phyloP scores from a whole-genome alignment of 2,888 invertebrate species.

The Acleris sparsana region DNA sequence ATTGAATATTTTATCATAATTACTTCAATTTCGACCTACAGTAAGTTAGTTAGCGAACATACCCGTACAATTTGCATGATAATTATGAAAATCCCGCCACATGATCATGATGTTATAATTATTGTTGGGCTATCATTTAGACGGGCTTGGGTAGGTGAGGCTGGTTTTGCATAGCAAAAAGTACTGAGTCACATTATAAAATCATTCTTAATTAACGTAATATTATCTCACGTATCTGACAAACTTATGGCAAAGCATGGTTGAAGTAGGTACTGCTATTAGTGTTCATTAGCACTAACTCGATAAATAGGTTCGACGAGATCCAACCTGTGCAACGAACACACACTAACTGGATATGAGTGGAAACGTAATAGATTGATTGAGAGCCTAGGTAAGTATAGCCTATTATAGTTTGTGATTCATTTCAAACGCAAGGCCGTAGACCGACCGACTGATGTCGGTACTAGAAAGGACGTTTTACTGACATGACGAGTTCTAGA shows the following conservation, averaged over 20 bases:
- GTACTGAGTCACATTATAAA: too few species aligned
- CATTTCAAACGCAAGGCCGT: neutral
- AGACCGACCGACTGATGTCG: neutral
- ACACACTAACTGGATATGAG: constrained; percentile 9
- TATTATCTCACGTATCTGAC: neutral
- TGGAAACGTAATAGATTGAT: constrained; percentile 7
- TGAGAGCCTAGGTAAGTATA: neutral
- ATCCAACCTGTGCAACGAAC: constrained; percentile 25
- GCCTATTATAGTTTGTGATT: neutral
- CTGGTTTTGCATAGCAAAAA: too few species aligned
- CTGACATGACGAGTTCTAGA: too few species aligned
- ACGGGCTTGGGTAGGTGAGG: too few species aligned
- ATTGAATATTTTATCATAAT: constrained; percentile 58
- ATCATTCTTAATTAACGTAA: neutral
- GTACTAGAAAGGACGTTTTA: too few species aligned
- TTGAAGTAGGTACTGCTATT: constrained; percentile 48
- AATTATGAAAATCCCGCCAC: too few species aligned
- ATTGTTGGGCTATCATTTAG: too few species aligned
- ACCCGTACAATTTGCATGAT: constrained; percentile 9
- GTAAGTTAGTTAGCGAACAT: constrained; percentile 8
- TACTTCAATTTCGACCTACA: constrained; percentile 35
- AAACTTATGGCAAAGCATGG: constrained; percentile 39
- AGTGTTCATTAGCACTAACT: constrained; percentile 54
- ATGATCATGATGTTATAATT: too few species aligned
- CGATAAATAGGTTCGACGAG: constrained; percentile 50